Evolutionary conservation across 1,140 invertebrate species (phyloP).

Genomic region (Drosophila arizonae): DNA sequence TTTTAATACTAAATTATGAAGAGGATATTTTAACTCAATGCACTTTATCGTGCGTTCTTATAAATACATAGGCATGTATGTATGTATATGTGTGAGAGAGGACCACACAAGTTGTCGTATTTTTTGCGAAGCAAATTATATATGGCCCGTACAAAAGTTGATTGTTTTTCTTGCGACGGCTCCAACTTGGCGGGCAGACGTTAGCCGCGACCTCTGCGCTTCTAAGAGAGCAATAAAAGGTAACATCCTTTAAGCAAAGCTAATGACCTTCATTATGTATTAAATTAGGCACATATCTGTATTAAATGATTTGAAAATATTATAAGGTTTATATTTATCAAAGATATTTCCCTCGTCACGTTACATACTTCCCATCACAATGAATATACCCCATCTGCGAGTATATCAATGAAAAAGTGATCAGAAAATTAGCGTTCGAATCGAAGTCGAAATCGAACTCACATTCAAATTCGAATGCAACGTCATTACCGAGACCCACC

Average conservation of each 20-base stretch:
- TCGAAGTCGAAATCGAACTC: constrained; percentile 39
- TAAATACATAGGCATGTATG: not conserved
- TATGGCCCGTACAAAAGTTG: constrained; percentile 24
- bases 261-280: not conserved
- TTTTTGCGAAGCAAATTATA: constrained; percentile 47
- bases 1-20: constrained; percentile 72
- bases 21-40: constrained; percentile 50
- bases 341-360: not conserved
- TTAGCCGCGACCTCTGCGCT: not conserved
- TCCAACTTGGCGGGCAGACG: not conserved
- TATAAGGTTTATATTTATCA: not conserved
- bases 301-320: not conserved
- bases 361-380: not conserved
- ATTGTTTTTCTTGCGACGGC: constrained; percentile 23
- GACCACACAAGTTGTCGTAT: constrained; percentile 52
- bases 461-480: constrained; percentile 67
- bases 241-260: too few relatives aligned
- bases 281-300: not conserved
- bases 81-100: constrained; percentile 22
- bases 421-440: constrained; percentile 68
- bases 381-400: not conserved
- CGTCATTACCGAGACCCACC: constrained; percentile 68
- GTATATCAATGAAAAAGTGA: constrained; percentile 11
- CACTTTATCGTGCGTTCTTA: constrained; percentile 10
- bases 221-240: too few relatives aligned